These are phyloP conservation scores for Porites divaricata DNA, from an alignment of 92 coral and sea anemone genomes.

Conservation along the genomic window DNA sequence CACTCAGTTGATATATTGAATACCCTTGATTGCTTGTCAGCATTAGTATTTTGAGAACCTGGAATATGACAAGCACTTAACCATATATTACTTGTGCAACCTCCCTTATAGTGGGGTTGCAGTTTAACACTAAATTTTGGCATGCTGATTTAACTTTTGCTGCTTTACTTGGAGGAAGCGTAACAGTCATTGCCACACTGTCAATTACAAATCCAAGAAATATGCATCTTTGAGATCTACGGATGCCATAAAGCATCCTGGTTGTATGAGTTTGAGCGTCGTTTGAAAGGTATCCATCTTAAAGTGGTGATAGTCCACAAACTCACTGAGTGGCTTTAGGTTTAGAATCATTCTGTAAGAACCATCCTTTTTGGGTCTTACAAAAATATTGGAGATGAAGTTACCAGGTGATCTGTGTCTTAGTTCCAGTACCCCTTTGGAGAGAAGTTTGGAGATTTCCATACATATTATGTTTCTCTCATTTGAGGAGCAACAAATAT, in stretches of 20 bases:
- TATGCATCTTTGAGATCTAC: conserved; percentile 58
- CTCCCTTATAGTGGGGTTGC: not conserved
- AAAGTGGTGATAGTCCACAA: too few relatives aligned
- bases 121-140: conserved; percentile 4
- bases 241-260: conserved; percentile 66
- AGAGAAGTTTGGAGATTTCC: too few relatives aligned
- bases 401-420: too few relatives aligned
- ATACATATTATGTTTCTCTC: too few relatives aligned
- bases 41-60: conserved; percentile 24
- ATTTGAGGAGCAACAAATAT: too few relatives aligned
- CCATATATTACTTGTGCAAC: conserved; percentile 42
- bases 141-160: conserved; percentile 34
- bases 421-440: too few relatives aligned
- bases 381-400: too few relatives aligned
- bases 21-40: conserved; percentile 41
- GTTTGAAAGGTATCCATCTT: too few relatives aligned
- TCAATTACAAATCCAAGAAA: conserved; percentile 38
- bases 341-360: too few relatives aligned
- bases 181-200: conserved; percentile 31
- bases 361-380: too few relatives aligned
- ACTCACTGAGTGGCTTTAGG: too few relatives aligned
- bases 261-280: not conserved
- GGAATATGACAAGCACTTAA: conserved; percentile 45
- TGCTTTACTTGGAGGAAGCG: conserved; percentile 15
- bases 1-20: conserved; percentile 37